Conservation (phyloP, 2,113 vertebrate species). For the Formicarius rufipectus region DNA sequence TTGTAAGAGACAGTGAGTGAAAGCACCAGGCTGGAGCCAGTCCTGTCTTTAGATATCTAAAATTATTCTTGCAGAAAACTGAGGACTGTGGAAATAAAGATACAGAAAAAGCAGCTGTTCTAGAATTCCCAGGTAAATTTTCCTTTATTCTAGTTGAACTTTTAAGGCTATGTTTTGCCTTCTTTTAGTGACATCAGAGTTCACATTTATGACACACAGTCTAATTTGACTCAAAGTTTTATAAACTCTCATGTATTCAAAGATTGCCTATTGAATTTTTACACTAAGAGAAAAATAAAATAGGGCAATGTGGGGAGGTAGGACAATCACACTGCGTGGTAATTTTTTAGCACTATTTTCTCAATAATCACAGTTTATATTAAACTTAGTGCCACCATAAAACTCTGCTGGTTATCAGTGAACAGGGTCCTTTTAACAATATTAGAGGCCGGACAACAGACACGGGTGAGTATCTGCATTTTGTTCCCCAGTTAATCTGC, state of each 20-base stretch:
- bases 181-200: too few species aligned
- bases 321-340: not conserved
- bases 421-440: not conserved
- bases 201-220: accelerated
- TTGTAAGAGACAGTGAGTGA: too few species aligned
- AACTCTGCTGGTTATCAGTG: not conserved
- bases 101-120: not conserved
- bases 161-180: not conserved
- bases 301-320: too few species aligned
- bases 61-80: not conserved
- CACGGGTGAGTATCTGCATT: not conserved
- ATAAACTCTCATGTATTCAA: not conserved
- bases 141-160: not conserved
- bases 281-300: not conserved
- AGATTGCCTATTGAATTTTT: not conserved
- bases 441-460: not conserved
- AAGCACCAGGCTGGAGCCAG: not conserved
- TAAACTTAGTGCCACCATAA: not conserved
- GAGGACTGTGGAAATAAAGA: not conserved
- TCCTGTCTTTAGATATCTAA: not conserved
- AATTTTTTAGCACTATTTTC: not conserved
- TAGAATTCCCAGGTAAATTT: not conserved
- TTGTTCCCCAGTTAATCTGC: not conserved
- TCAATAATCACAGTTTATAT: not conserved
- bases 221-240: not conserved